A percentile compares a stretch with the other conserved stretches of the same genome.
Conservation (phyloP, 2,888 invertebrate species). For the Drosophila macrospina region DNA sequence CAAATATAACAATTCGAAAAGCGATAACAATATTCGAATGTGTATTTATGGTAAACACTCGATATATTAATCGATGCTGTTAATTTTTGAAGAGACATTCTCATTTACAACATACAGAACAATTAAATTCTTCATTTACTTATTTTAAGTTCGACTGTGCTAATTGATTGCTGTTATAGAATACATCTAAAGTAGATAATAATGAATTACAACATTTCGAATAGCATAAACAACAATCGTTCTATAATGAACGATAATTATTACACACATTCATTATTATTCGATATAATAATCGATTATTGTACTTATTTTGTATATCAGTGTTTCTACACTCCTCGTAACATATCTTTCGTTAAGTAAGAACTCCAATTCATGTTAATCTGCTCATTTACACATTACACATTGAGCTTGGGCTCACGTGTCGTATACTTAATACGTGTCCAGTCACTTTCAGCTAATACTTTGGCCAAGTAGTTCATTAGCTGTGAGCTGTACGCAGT, state of each 20-base stretch:
- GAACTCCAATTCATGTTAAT: slow-evolving; percentile 7
- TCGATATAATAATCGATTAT: not conserved
- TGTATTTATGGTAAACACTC: too few relatives aligned
- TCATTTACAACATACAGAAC: too few relatives aligned
- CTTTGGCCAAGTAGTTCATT: slow-evolving; percentile 22
- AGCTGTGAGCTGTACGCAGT: not conserved
- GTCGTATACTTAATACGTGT: slow-evolving; percentile 41
- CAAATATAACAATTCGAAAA: too few relatives aligned
- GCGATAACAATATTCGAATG: too few relatives aligned
- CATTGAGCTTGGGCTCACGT: slow-evolving; percentile 24
- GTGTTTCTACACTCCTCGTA: not conserved
- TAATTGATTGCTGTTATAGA: too few relatives aligned
- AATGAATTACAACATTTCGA: not conserved
- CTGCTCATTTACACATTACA: slow-evolving; percentile 20
- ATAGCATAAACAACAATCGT: not conserved
- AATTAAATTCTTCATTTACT: too few relatives aligned
- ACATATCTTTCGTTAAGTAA: not conserved
- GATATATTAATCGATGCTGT: too few relatives aligned
- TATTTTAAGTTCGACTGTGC: too few relatives aligned
- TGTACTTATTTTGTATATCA: not conserved
- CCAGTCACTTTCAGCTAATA: slow-evolving; percentile 18
- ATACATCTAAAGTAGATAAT: too few relatives aligned
- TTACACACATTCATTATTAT: not conserved
- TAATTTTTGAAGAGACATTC: too few relatives aligned
- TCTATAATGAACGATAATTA: not conserved